Evolutionary conservation across 1,140 invertebrate genomes (phyloP).

Genomic region (Triops longicaudatus): DNA sequence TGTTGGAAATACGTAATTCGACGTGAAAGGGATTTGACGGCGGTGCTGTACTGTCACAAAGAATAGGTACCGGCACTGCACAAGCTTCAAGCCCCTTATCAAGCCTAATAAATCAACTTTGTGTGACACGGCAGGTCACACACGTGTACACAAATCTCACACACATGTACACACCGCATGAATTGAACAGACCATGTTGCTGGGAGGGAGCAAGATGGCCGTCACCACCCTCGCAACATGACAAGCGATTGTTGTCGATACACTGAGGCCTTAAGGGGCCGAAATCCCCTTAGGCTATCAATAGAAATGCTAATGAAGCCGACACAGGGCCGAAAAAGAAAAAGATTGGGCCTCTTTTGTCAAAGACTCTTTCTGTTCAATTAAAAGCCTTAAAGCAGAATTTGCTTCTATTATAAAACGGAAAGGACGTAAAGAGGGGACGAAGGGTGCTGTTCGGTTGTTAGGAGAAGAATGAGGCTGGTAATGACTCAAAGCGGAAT

Average conservation of each 20-base stretch:
- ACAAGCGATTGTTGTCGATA: not conserved
- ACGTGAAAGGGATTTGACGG: not conserved
- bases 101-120: not conserved
- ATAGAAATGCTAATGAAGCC: conserved; percentile 15
- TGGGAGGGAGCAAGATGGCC: not conserved
- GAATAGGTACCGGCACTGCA: not conserved
- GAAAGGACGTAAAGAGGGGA: not conserved
- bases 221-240: not conserved
- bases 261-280: not conserved
- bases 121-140: not conserved
- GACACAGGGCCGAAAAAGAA: not conserved
- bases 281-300: not conserved
- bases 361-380: not conserved
- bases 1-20: not conserved
- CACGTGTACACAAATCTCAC: not conserved
- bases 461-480: too few species aligned
- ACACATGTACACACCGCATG: not conserved
- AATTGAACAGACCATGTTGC: too few species aligned
- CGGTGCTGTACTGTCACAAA: not conserved
- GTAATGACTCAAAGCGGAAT: too few species aligned
- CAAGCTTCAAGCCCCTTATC: not conserved
- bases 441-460: too few species aligned
- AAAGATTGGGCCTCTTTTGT: not conserved
- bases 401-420: not conserved
- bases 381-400: not conserved